Percentiles rank a stretch among this genome's conserved stretches.
Conservation (phyloP, 2,888 invertebrate species). For the Hedya salicella region DNA sequence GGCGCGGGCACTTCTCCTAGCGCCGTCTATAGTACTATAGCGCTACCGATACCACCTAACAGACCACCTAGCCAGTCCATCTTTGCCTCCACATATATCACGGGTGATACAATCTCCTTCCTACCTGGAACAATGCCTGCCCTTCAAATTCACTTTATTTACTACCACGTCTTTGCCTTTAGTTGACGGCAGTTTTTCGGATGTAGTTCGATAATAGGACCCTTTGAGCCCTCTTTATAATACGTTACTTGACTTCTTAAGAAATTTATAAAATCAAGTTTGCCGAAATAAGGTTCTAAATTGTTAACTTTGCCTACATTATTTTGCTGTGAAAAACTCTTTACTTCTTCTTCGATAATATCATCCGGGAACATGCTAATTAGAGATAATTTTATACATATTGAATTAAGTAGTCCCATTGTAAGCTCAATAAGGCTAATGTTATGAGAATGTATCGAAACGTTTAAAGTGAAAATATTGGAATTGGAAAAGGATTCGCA, state of each 20-base stretch:
- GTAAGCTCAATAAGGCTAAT: too few species aligned
- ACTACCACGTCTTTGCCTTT: conserved; percentile 25
- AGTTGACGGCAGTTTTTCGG: conserved; percentile 28
- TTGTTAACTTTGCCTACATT: too few species aligned
- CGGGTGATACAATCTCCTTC: conserved; percentile 35
- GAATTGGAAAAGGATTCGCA: too few species aligned
- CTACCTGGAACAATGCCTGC: conserved; percentile 36
- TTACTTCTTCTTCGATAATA: too few species aligned
- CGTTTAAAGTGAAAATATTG: too few species aligned
- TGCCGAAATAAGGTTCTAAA: too few species aligned
- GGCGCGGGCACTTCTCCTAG: neutral
- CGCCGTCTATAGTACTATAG: neutral
- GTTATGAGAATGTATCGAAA: too few species aligned
- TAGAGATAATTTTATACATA: too few species aligned
- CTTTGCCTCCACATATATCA: conserved; percentile 38
- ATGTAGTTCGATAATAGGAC: conserved; percentile 8
- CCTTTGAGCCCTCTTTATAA: neutral
- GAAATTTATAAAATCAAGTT: too few species aligned
- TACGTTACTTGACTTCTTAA: neutral
- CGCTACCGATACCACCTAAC: conserved; percentile 15
- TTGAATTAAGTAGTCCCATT: too few species aligned
- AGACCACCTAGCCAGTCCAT: conserved; percentile 35
- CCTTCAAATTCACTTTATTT: conserved; percentile 39
- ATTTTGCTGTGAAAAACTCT: too few species aligned
- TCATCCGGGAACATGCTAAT: too few species aligned